These are phyloP conservation scores for Anastrepha obliqua DNA, from an alignment of 1,140 invertebrate genomes.

Conservation along the genomic window DNA sequence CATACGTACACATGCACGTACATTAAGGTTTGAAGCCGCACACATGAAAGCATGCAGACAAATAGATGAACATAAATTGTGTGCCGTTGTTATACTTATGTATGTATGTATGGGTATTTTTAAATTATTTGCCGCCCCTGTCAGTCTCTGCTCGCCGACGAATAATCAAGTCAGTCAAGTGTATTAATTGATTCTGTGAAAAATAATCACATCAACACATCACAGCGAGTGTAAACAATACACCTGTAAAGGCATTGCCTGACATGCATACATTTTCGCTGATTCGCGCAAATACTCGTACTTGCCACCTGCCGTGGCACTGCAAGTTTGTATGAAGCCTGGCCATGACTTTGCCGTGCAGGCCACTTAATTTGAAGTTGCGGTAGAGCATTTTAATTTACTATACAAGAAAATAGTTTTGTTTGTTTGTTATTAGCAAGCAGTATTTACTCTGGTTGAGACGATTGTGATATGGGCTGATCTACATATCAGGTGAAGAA, in stretches of 20 bases:
- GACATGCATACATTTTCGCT: not conserved
- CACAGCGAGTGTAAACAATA: not conserved
- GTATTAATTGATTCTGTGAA: slow-evolving; percentile 44
- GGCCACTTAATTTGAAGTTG: too few species aligned
- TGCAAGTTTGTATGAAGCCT: not conserved
- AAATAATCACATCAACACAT: slow-evolving; percentile 46
- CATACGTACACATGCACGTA: not conserved
- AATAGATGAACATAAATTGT: too few species aligned
- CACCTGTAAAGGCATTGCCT: not conserved
- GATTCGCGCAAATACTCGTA: too few species aligned
- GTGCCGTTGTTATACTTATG: not conserved
- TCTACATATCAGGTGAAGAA: too few species aligned
- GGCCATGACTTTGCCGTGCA: too few species aligned
- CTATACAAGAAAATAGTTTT: too few species aligned
- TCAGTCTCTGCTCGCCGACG: not conserved
- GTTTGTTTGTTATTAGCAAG: too few species aligned
- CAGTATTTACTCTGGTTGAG: too few species aligned
- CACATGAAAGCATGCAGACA: too few species aligned
- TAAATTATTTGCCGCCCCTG: not conserved
- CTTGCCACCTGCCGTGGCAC: not conserved
- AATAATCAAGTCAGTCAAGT: slow-evolving; percentile 14
- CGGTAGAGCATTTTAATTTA: too few species aligned
- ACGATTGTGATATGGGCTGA: too few species aligned
- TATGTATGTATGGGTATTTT: not conserved
- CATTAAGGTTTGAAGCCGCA: too few species aligned